Conservation (phyloP, 2,113 vertebrate species). For the Grammomys dolichurus region DNA sequence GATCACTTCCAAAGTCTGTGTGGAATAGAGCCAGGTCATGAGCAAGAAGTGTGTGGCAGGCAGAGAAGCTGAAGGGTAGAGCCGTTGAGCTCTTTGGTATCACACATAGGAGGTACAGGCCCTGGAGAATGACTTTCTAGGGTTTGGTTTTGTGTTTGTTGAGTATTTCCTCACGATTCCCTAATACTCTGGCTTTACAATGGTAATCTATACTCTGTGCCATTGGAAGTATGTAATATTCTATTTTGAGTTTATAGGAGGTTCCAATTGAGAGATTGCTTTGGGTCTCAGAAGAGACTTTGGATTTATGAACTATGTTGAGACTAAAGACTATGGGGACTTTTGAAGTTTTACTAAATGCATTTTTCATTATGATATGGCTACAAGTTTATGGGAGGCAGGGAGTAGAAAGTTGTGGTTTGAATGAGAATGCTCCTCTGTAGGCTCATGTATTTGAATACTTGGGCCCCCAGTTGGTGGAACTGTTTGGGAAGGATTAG, state of each 20-base stretch:
- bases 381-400: not conserved
- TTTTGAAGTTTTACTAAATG: not conserved
- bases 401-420: not conserved
- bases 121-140: not conserved
- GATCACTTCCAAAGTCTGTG: not conserved
- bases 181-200: not conserved
- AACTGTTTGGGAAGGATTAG: not conserved
- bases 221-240: not conserved
- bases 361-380: not conserved
- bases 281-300: not conserved
- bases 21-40: not conserved
- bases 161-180: not conserved
- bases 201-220: not conserved
- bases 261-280: not conserved
- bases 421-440: not conserved
- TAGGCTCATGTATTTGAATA: not conserved
- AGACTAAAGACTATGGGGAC: not conserved
- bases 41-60: not conserved
- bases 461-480: not conserved
- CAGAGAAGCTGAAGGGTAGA: not conserved
- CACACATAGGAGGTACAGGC: not conserved
- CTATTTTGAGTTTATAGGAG: not conserved
- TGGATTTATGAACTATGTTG: not conserved
- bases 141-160: not conserved
- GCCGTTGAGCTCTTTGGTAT: not conserved